Percentiles rank a stretch among this genome's conserved stretches.
phyloP scores from a whole-genome alignment of 92 coral and sea anemone genomes.

The Zoanthus sansibaricus region DNA sequence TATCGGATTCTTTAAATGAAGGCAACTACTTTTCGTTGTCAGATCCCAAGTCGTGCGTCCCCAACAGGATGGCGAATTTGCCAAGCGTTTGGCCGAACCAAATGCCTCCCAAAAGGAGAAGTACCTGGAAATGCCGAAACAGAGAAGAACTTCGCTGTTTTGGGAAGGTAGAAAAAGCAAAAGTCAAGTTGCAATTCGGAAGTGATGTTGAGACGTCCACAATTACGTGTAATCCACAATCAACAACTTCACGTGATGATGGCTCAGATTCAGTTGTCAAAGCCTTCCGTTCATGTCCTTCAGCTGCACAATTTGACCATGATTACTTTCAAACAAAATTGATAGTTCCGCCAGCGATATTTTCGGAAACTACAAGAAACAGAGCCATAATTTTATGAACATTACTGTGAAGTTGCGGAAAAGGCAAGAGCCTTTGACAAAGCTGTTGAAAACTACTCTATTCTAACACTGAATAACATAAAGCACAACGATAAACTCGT shows the following conservation, averaged over 20 bases:
- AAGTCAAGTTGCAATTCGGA: neutral
- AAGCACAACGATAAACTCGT: slow-evolving; percentile 6
- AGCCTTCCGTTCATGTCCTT: neutral
- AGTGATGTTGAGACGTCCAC: slow-evolving; percentile 5
- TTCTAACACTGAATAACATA: slow-evolving; percentile 3
- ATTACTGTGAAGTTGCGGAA: slow-evolving; percentile 6
- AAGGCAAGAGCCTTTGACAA: slow-evolving; percentile 8
- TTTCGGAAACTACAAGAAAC: neutral
- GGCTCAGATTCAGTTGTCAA: neutral
- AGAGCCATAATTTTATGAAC: neutral
- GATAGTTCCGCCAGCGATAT: slow-evolving; percentile 12
- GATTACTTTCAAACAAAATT: slow-evolving; percentile 10
- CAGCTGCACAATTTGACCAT: neutral
- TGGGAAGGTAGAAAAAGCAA: slow-evolving; percentile 1
- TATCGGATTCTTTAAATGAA: neutral
- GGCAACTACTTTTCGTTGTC: neutral
- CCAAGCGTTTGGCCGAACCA: slow-evolving; percentile 16
- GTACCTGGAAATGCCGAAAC: neutral
- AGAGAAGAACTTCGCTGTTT: slow-evolving; percentile 4
- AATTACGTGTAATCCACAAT: neutral
- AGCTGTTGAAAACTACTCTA: slow-evolving; percentile 5
- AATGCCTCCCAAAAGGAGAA: slow-evolving; percentile 10
- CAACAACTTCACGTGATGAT: neutral
- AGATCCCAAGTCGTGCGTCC: slow-evolving; percentile 31
- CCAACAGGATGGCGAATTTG: slow-evolving; percentile 15